Evolutionary conservation across 2,113 vertebrate species (phyloP), one percentile per base, ranked within the genome.

Genomic region (Cygnus atratus): DNA sequence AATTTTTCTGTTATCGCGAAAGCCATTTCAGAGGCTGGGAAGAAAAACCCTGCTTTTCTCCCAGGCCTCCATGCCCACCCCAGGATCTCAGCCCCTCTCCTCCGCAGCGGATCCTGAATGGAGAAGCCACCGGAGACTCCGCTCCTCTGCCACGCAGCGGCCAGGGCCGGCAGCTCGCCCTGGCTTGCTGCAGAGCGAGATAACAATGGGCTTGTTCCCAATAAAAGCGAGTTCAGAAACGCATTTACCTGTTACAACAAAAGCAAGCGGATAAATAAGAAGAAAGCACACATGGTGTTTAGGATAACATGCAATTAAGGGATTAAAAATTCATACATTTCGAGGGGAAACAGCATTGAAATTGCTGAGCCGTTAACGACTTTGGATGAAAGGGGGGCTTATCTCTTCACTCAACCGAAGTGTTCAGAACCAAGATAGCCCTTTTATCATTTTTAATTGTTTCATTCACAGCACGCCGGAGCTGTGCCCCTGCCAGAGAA

Each of bases 251-350:
- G 77, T 14, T 54, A 37, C 85, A 90, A 80, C 71, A 92, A 74
- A 91, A 93, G 65, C 72, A 17, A 78, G 81, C 0, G 18, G 94
- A 72, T 91, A 93, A 96, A 94, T 33, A 88, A 86, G 58, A 73
- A 70, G 63, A 35, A 89, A 89, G 72, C 50, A 15, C 59, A 29
- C 11, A 33, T 75, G 88, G 88, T 61, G 75, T 62, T 83, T 68
- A 59, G 93, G 90, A 95, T 87, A 95, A 85, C 88, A 46, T 12
- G 74, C 90, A 81, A 89, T 80, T 84, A 95, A 94, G 92, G 97
- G 92, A 96, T 96, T 95, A 89, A 67, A 92, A 95, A 92, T 94
- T 85, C 92, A 72, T 75, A 48, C 74, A 52, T 89, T 96, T 96
- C 9, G 29, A 58, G 89, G 84, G 92, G 82, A 94, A 94, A 65